Conservation (phyloP, 53 echinoderm and acorn worm genomes). For the Apostichopus leukothele region DNA sequence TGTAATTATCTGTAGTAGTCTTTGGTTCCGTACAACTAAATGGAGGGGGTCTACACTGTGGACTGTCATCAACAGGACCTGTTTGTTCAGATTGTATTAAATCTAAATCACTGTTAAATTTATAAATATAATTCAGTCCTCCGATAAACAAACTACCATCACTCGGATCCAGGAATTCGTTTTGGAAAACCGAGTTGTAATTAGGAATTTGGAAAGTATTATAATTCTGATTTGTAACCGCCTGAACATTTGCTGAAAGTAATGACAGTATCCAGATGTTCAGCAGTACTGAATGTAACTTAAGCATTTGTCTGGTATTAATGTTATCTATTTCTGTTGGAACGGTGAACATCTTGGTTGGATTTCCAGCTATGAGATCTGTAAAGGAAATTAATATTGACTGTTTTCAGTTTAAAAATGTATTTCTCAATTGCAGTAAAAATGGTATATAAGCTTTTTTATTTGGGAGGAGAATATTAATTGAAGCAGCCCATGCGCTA, state of each 20-base stretch:
- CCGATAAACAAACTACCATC: conserved; percentile 44
- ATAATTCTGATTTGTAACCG: not conserved
- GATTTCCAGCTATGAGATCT: no score
- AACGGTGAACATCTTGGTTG: no score
- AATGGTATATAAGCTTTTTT: no score
- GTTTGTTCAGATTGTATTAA: conserved; percentile 38
- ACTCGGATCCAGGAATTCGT: not conserved
- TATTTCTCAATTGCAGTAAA: no score
- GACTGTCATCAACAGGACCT: conserved; percentile 65
- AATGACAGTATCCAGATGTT: no score
- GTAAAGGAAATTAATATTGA: no score
- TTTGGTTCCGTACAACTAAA: conserved; percentile 29
- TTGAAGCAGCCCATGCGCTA: no score
- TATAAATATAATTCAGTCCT: conserved; percentile 56
- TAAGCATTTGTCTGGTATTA: no score
- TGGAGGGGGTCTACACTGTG: conserved; percentile 53
- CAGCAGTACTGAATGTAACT: no score
- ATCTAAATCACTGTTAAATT: conserved; percentile 47
- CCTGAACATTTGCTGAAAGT: not conserved
- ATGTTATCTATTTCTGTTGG: no score
- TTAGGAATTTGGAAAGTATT: conserved; percentile 6
- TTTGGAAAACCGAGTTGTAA: conserved; percentile 6
- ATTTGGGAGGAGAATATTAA: no score
- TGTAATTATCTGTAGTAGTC: conserved; percentile 65
- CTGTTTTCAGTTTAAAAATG: no score